Conservation (phyloP, 2,888 invertebrate species). For the Chesias legatella region DNA sequence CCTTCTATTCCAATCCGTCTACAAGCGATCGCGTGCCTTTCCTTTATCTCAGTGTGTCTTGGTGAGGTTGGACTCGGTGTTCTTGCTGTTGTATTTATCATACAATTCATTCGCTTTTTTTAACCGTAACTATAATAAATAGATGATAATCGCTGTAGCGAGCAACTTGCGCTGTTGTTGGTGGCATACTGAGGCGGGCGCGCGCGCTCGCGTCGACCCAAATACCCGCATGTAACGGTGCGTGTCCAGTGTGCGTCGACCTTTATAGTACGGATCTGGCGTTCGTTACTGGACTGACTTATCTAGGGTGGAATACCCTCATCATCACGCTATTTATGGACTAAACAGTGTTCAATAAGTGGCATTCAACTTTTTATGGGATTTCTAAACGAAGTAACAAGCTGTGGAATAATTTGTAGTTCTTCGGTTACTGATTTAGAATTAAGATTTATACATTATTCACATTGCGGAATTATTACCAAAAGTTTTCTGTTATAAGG, state of each 20-base stretch:
- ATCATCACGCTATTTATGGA: constrained; percentile 17
- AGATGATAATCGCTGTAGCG: constrained; percentile 14
- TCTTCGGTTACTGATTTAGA: constrained; percentile 6
- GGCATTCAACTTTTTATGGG: constrained; percentile 15
- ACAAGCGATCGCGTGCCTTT: no score
- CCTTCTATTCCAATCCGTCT: no score
- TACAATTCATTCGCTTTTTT: no score
- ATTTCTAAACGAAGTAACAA: constrained; percentile 14
- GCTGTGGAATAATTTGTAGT: constrained; percentile 9
- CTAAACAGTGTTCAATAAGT: constrained; percentile 10
- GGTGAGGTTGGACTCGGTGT: no score
- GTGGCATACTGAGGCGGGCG: constrained; percentile 62
- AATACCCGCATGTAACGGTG: constrained; percentile 69
- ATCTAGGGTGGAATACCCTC: constrained; percentile 22
- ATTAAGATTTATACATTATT: constrained; percentile 11
- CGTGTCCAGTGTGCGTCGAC: constrained; percentile 51
- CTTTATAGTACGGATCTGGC: constrained; percentile 45
- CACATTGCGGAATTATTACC: no score
- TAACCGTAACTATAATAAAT: background rate
- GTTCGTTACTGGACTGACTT: constrained; percentile 21
- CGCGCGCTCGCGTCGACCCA: constrained; percentile 63
- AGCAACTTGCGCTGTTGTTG: constrained; percentile 18
- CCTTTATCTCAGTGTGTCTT: no score
- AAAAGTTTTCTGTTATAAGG: no score
- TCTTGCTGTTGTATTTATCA: no score